Base-by-base conservation (phyloP, 2,113 vertebrate species). In the Salvelinus namaycush region DNA sequence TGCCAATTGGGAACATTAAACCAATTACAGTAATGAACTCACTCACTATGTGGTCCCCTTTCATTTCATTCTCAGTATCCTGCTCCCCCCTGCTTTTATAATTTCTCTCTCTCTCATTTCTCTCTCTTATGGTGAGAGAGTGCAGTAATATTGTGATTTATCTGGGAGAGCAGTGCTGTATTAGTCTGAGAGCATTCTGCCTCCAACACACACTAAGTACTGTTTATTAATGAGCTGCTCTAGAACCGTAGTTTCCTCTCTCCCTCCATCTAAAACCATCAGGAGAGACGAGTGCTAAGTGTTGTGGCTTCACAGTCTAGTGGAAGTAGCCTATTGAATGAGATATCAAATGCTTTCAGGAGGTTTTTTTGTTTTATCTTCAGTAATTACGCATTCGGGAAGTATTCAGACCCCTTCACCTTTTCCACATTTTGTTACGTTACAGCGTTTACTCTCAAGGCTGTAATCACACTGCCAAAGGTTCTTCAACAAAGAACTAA, bases 111-210 rank as follows among this genome's bases (percentile, higher is more conserved):
- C 69, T 76, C 29, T 62, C 0, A 9, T 11, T 11, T 12, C 39
- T 12, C 39, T 44, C 39, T 44, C 39, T 44, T 9, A 11, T 9
- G 7, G 39, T 39, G 39, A 39, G 39, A 9, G 73, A 74, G 70
- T 1, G 60, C 74, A 71, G 80, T 85, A 89, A 83, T 78, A 70
- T 68, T 75, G 79, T 90, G 90, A 92, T 93, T 93, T 91, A 91
- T 89, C 75, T 76, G 72, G 48, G 51, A 76, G 72, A 73, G 70
- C 18, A 68, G 78, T 24, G 87, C 89, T 74, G 74, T 78, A 89
- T 87, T 85, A 88, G 75, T 75, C 85, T 83, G 81, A 91, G 73
- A 89, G 89, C 83, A 81, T 79, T 82, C 78, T 91, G 88, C 88
- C 89, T 84, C 79, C 31, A 26, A 77, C 29, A 79, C 60, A 44